A percentile compares a stretch with the other conserved stretches of the same genome.
Evolutionary conservation across 2,888 invertebrate species (phyloP).

Genomic region (Elysia crispata): DNA sequence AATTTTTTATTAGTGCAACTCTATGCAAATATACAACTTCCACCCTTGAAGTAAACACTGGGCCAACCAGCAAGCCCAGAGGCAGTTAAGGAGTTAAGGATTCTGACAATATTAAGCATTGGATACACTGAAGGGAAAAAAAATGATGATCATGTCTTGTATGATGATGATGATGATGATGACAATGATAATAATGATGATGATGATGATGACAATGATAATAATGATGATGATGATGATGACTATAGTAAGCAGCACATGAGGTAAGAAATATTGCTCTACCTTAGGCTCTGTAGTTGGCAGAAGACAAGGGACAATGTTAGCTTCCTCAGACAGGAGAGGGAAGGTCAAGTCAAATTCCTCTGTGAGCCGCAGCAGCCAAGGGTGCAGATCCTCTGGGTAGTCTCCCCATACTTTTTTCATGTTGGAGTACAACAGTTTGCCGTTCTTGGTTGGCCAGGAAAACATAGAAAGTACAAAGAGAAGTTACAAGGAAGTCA

Average conservation of each 20-base stretch:
- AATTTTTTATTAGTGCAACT: too few species aligned
- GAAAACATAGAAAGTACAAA: background rate
- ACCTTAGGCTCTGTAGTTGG: conserved; percentile 57
- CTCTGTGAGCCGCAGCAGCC: conserved; percentile 75
- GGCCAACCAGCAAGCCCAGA: too few species aligned
- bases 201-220: too few species aligned
- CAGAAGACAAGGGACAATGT: conserved; percentile 74
- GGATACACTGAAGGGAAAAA: background rate
- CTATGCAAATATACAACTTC: too few species aligned
- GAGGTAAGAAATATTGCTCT: background rate
- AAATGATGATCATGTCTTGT: too few species aligned
- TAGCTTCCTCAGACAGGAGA: conserved; percentile 64
- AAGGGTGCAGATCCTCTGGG: conserved; percentile 69
- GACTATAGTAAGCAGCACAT: background rate
- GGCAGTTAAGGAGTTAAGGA: too few species aligned
- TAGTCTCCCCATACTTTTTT: conserved; percentile 70
- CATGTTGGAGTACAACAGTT: conserved; percentile 69
- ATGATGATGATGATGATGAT: too few species aligned
- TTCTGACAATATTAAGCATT: too few species aligned
- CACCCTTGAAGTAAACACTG: too few species aligned
- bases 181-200: too few species aligned
- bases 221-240: too few species aligned
- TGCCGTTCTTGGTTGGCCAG: conserved; percentile 67
- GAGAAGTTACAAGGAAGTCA: background rate
- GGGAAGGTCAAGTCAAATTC: conserved; percentile 76